A percentile compares a stretch with the other conserved stretches of the same genome.
Conservation (phyloP, 2,888 invertebrate genomes). For the Marronus borbonicus region DNA sequence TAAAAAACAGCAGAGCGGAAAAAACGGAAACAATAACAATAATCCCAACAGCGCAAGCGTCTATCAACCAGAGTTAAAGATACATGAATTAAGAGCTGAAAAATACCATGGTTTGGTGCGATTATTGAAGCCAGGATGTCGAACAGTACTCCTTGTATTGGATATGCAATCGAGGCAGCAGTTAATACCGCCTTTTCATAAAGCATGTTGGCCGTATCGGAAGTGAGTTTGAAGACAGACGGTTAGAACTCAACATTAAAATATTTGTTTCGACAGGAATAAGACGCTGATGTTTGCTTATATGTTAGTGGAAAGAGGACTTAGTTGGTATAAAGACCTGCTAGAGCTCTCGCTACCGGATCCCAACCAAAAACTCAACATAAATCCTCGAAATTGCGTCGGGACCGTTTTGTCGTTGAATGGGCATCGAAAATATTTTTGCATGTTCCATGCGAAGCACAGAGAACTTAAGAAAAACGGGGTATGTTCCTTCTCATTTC, state of each 20-base stretch:
- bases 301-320: slow-evolving; percentile 91
- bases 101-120: slow-evolving; percentile 96
- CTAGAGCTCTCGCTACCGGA: slow-evolving; percentile 90
- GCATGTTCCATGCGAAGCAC: slow-evolving; percentile 98
- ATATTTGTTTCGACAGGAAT: slow-evolving; percentile 77
- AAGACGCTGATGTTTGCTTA: slow-evolving; percentile 97
- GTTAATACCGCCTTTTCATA: slow-evolving; percentile 92
- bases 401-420: slow-evolving; percentile 97
- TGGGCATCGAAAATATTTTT: slow-evolving; percentile 97
- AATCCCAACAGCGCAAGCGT: slow-evolving; percentile 59
- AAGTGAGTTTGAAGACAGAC: slow-evolving; percentile 76
- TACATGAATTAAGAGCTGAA: slow-evolving; percentile 95
- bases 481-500: slow-evolving; percentile 70
- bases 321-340: slow-evolving; percentile 94
- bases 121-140: slow-evolving; percentile 93
- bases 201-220: slow-evolving; percentile 95
- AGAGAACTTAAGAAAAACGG: slow-evolving; percentile 82
- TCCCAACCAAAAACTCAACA: slow-evolving; percentile 81
- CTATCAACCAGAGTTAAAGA: slow-evolving; percentile 79
- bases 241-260: too few relatives aligned
- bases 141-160: slow-evolving; percentile 92
- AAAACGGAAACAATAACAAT: slow-evolving; percentile 68
- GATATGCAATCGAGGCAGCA: slow-evolving; percentile 91
- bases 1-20: slow-evolving; percentile 71
- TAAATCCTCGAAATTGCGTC: slow-evolving; percentile 97